Evolutionary conservation across 2,797 vertebrate genomes (phyloP), one percentile per base, ranked within the genome.

Genomic region (Emydoidea blandingii): DNA sequence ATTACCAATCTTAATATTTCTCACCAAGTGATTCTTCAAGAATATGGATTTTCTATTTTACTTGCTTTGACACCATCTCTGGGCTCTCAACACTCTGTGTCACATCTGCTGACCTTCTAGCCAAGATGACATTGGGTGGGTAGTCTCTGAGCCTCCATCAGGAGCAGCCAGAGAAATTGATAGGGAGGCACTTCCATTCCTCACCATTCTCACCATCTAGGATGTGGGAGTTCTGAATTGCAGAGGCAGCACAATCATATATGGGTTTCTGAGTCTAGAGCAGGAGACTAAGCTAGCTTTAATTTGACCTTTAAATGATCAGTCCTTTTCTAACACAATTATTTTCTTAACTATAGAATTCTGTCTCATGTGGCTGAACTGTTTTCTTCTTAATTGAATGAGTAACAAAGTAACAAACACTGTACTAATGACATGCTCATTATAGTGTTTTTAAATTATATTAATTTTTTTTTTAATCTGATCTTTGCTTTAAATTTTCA

Each of bases 401-500:
- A 18, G 16, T 18, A 68, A 68, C 16, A 8, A 16, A n/a, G n/a
- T 68, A 37, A n/a, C 34, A 68, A 68, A 68, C 16, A 37, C n/a
- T 68, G 19, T 23, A 68, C 65, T 68, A 31, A 59, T 59, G 57
- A 31, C 29, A 59, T 14, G 27, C 29, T 59, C 12, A 14, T 59
- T 59, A 12, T 59, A 59, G 12, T 59, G 57, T 59, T 59, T 59
- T 59, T 59, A 59, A 59, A 31, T 29, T 59, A 31, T 86, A 37
- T 18, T 53, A 52, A 4, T 16, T 50, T 50, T 50, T 50, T 50
- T 50, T 16, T 16, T 5, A 4, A 86, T 93, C 18, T 53, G 89
- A 92, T 95, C 53, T 92, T 94, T 89, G 62, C 90, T 95, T 95
- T 65, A 37, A 91, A 31, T 29, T 27, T 47, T 72, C 11, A 4